These are phyloP conservation scores for Spatula clypeata DNA, from an alignment of 2,797 vertebrate species.

Conservation along the genomic window DNA sequence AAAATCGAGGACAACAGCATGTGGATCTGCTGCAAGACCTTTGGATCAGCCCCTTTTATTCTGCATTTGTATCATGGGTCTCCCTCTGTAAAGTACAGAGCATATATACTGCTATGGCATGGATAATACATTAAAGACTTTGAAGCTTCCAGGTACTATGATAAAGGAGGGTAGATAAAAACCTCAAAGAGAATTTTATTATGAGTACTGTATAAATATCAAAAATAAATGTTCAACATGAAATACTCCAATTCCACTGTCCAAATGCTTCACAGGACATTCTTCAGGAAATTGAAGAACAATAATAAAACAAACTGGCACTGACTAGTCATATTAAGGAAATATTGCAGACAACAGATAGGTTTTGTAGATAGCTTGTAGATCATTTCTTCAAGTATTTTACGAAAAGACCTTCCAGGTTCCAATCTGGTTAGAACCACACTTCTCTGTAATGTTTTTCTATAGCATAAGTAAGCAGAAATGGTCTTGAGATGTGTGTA, in stretches of 20 bases:
- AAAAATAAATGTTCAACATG: slow-evolving; percentile 28
- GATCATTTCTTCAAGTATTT: not conserved
- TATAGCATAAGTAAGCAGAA: not conserved
- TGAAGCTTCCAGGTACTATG: slow-evolving; percentile 24
- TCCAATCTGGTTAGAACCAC: not conserved
- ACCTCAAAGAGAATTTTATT: slow-evolving; percentile 60
- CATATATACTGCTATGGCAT: not conserved
- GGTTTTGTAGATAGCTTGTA: not conserved
- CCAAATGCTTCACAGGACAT: not conserved
- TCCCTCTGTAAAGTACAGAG: not conserved
- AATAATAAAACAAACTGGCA: slow-evolving; percentile 17
- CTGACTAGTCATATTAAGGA: not conserved
- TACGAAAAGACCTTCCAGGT: not conserved
- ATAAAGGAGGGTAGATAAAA: slow-evolving; percentile 30
- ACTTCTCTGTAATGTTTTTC: not conserved
- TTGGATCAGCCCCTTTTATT: not conserved
- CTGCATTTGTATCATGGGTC: not conserved
- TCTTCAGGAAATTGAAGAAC: slow-evolving; percentile 8
- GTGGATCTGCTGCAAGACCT: not conserved
- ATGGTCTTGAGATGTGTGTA: not conserved
- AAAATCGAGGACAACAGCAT: not conserved
- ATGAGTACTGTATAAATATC: slow-evolving; percentile 12
- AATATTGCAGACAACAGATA: not conserved
- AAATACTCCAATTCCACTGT: slow-evolving; percentile 6
- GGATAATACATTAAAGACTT: slow-evolving; percentile 63